Evolutionary conservation across 2,888 invertebrate species (phyloP).

Genomic region (Harpalus rubripes): DNA sequence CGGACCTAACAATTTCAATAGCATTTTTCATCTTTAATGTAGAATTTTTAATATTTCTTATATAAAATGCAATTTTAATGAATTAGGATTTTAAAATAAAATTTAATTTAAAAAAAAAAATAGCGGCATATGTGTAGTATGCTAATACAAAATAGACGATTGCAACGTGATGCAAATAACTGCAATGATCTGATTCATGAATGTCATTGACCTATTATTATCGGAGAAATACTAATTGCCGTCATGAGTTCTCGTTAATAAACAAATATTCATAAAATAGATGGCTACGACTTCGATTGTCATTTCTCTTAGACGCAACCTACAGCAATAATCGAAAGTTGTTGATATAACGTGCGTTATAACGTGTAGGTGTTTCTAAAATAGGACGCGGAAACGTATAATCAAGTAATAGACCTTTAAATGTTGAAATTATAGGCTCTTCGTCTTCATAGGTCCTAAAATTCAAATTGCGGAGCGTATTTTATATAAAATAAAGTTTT

Average conservation of each 20-base stretch:
- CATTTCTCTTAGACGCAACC: conserved; percentile 32
- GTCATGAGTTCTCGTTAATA: not conserved
- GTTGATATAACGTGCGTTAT: conserved; percentile 56
- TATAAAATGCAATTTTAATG: too few relatives aligned
- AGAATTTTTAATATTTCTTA: too few relatives aligned
- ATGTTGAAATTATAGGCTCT: conserved; percentile 4
- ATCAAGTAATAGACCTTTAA: conserved; percentile 37
- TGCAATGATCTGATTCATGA: conserved; percentile 15
- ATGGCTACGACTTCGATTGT: conserved; percentile 43
- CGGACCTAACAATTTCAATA: too few relatives aligned
- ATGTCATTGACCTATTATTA: conserved; percentile 24
- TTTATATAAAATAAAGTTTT: conserved; percentile 19
- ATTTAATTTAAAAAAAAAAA: too few relatives aligned
- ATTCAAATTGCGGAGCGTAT: conserved; percentile 14
- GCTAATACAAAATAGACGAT: too few relatives aligned
- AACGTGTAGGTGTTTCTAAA: conserved; percentile 61
- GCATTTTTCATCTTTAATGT: too few relatives aligned
- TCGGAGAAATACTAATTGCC: not conserved
- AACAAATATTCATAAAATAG: conserved; percentile 41
- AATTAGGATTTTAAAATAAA: too few relatives aligned
- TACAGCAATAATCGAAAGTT: conserved; percentile 61
- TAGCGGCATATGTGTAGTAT: too few relatives aligned
- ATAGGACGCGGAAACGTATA: conserved; percentile 57
- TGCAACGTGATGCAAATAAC: not conserved
- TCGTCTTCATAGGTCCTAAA: conserved; percentile 31